These are phyloP conservation scores for Poecilus cupreus DNA, from an alignment of 2,888 invertebrate species.

Conservation along the genomic window DNA sequence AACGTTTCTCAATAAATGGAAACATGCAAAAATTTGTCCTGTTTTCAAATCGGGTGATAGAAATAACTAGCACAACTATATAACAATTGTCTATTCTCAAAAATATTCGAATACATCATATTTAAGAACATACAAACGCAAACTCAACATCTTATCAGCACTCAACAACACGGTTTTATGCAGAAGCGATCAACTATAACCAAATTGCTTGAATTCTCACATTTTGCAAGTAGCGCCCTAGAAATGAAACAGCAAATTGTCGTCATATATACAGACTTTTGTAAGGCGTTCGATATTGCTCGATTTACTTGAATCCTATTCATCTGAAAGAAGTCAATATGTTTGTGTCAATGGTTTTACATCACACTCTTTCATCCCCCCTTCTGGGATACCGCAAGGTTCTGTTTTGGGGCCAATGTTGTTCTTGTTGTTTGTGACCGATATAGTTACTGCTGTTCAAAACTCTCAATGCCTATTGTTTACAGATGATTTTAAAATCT, in stretches of 20 bases:
- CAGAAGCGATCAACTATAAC: constrained; percentile 56
- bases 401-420: neutral
- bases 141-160: neutral
- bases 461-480: no score
- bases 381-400: neutral
- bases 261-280: constrained; percentile 58
- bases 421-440: no score
- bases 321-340: no score
- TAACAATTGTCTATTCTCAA: constrained; percentile 60
- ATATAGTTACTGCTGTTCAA: no score
- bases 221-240: constrained; percentile 48
- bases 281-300: constrained; percentile 29
- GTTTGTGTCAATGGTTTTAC: no score
- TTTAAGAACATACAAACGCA: constrained; percentile 55
- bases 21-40: constrained; percentile 33
- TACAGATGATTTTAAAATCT: neutral
- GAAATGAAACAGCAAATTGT: constrained; percentile 54
- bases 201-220: constrained; percentile 55
- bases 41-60: constrained; percentile 59
- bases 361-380: no score
- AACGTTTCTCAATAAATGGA: neutral
- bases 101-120: constrained; percentile 61
- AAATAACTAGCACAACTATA: constrained; percentile 55
- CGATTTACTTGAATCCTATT: no score
- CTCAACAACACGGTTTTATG: constrained; percentile 60